phyloP scores from a whole-genome alignment of 2,797 vertebrate genomes.

The Ctenochaetus hawaiiensis region DNA sequence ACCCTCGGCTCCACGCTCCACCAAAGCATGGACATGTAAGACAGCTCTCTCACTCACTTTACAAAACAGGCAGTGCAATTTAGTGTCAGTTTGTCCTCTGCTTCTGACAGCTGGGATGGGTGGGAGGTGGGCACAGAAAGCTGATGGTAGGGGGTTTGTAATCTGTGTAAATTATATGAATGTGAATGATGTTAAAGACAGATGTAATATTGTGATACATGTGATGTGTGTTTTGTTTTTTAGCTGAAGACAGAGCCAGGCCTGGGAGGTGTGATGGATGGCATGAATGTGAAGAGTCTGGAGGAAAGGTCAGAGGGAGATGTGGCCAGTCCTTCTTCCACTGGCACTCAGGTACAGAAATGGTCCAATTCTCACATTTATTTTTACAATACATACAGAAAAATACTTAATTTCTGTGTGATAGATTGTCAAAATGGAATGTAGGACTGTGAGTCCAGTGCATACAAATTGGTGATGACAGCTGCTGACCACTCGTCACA shows the following conservation, averaged over 20 bases:
- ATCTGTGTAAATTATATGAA: neutral
- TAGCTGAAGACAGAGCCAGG: constrained; percentile 95
- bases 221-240: constrained; percentile 29
- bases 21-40: constrained; percentile 91
- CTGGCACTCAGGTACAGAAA: constrained; percentile 92
- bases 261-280: constrained; percentile 86
- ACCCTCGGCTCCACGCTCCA: constrained; percentile 82
- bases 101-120: neutral
- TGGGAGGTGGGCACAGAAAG: neutral
- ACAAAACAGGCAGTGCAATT: neutral
- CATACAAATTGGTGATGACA: neutral
- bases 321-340: constrained; percentile 94
- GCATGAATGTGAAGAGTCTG: constrained; percentile 88
- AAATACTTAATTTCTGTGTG: neutral
- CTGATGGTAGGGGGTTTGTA: neutral
- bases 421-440: neutral
- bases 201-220: neutral
- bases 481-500: no score
- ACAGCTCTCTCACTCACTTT: constrained; percentile 16
- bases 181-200: neutral
- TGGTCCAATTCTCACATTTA: no score
- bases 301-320: constrained; percentile 95
- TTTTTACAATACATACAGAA: neutral
- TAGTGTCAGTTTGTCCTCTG: constrained; percentile 3
- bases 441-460: neutral